These are phyloP conservation scores for Mythimna pallens DNA, from an alignment of 2,888 invertebrate genomes.

Conservation along the genomic window DNA sequence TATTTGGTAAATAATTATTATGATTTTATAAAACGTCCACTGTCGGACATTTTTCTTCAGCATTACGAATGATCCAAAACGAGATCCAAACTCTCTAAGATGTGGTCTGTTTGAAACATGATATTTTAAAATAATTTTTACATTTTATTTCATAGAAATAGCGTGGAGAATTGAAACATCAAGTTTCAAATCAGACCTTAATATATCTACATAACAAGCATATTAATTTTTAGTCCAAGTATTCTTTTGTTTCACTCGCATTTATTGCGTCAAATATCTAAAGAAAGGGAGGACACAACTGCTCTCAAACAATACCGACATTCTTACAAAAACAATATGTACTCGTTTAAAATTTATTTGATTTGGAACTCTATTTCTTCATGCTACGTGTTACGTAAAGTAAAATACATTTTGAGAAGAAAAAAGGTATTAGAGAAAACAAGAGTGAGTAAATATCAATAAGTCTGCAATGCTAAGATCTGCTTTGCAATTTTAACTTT, in stretches of 20 bases:
- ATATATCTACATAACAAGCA: conserved; percentile 26
- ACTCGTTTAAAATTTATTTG: conserved; percentile 11
- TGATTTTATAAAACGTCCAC: conserved; percentile 21
- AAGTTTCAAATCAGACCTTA: conserved; percentile 11
- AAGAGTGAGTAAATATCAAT: not conserved
- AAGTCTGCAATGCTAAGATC: conserved; percentile 5
- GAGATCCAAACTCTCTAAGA: conserved; percentile 18
- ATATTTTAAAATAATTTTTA: not conserved
- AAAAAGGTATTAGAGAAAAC: not conserved
- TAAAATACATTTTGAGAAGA: not conserved
- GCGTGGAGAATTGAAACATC: not conserved
- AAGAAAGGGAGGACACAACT: conserved; percentile 22
- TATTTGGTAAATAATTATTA: conserved; percentile 54
- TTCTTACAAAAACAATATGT: conserved; percentile 9
- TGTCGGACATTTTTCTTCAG: not conserved
- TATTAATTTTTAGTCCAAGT: conserved; percentile 27
- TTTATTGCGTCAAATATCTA: conserved; percentile 10
- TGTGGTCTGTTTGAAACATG: conserved; percentile 7
- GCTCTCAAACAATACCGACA: conserved; percentile 12
- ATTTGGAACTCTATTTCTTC: conserved; percentile 34
- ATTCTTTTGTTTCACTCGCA: conserved; percentile 19
- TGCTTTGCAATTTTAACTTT: conserved; percentile 21
- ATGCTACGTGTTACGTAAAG: not conserved
- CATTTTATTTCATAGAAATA: conserved; percentile 1
- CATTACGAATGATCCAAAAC: conserved; percentile 1